These are phyloP conservation scores for Campaea margaritaria DNA, from an alignment of 2,888 invertebrate species.

Conservation along the genomic window DNA sequence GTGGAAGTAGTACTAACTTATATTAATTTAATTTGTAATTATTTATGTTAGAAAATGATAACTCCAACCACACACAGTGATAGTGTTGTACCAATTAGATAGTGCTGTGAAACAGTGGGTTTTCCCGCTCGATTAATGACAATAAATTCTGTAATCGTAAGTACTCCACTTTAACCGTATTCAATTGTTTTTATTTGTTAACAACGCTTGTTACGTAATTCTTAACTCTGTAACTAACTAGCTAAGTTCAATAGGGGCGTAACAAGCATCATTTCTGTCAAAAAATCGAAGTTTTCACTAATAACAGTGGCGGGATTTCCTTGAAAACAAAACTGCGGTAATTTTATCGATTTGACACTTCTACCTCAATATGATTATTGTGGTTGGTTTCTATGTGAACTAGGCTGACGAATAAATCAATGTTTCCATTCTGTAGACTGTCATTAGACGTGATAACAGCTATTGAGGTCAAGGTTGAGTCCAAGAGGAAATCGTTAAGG, in stretches of 20 bases:
- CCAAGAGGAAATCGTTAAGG: conserved; percentile 34
- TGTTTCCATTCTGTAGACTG: conserved; percentile 40
- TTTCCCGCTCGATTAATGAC: conserved; percentile 69
- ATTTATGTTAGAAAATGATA: conserved; percentile 76
- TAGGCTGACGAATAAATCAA: conserved; percentile 55
- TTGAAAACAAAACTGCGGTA: conserved; percentile 83
- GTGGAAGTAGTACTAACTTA: conserved; percentile 58
- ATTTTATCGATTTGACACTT: conserved; percentile 83
- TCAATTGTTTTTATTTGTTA: conserved; percentile 54
- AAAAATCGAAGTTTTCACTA: background rate
- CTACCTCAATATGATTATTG: conserved; percentile 62
- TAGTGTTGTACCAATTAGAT: conserved; percentile 75
- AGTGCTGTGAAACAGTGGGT: conserved; percentile 68
- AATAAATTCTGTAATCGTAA: conserved; percentile 69
- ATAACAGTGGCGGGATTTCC: conserved; percentile 48
- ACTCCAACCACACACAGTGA: conserved; percentile 60
- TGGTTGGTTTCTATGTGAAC: conserved; percentile 66
- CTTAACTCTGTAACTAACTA: background rate
- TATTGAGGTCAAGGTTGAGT: conserved; percentile 40
- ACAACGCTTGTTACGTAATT: conserved; percentile 37
- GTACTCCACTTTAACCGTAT: conserved; percentile 49
- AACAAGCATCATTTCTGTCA: background rate
- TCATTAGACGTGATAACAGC: conserved; percentile 15
- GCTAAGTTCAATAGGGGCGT: background rate
- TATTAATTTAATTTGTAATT: conserved; percentile 56